Evolutionary conservation across 1,140 invertebrate species (phyloP), one percentile per base, ranked within the genome.

Genomic region (Colletes latitarsis): DNA sequence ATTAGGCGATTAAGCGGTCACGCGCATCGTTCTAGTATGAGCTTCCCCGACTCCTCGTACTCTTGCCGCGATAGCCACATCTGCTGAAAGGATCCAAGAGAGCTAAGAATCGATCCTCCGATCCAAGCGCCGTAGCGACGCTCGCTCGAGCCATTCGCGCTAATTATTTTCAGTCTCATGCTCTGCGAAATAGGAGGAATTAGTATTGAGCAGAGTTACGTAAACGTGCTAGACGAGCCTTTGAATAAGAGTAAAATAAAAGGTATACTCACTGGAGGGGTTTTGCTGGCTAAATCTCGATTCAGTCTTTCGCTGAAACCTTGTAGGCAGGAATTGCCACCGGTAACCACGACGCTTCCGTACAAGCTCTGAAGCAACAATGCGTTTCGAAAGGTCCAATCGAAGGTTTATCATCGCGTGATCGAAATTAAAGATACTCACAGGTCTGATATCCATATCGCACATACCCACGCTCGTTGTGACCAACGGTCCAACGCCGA

Each of bases 61-160:
- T 99, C 98, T 91, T 98, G 98, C 86, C 98, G 98, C 0, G 97
- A 98, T 78, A 99, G 97, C 98, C 98, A 99, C 97, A 99, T 98
- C 93, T 99, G 98, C 91, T 99, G 98, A 94, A 99, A 99, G 10
- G 98, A 98, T 43, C 98, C 98, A 82, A 99, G 95, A 0, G 98
- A 99, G 0, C 97, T 98, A 41, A 99, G 93, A 83, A 99, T 99
- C 0, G 98, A 99, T 0, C 98, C 98, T 60, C 98, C 98, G 78
- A 99, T 99, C 98, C 98, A 99, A 9, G 98, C 97, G 41, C 98
- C 98, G 93, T 98, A 99, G 55, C 98, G 94, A 66, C 98, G 92
- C 93, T 99, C 98, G 10, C 96, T 95, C 67, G 95, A 95, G 58
- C 97, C 96, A 89, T 97, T 97, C 9, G 96, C 96, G n/a, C 96